These are phyloP conservation scores for Leptopilina drosophilae DNA, from an alignment of 2,888 invertebrate genomes.

Conservation along the genomic window DNA sequence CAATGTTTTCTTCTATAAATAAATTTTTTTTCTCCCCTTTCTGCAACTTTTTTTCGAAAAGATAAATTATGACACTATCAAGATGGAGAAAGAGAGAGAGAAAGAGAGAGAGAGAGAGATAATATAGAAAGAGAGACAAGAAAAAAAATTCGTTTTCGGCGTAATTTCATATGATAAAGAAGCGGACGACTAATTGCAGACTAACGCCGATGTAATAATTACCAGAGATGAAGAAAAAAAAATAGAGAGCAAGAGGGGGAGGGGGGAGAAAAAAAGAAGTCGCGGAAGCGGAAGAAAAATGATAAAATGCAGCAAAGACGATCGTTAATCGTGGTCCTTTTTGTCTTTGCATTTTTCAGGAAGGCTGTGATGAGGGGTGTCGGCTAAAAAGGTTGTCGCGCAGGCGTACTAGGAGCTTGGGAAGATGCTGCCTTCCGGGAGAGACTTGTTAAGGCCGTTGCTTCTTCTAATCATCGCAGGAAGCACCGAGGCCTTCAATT, in stretches of 20 bases:
- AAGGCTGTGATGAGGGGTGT: conserved; percentile 75
- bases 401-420: conserved; percentile 67
- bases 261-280: conserved; percentile 43
- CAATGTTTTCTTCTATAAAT: too few species aligned
- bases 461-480: conserved; percentile 73
- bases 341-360: conserved; percentile 63
- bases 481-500: conserved; percentile 69
- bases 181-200: neutral
- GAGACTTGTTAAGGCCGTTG: conserved; percentile 70
- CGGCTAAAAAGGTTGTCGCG: conserved; percentile 70
- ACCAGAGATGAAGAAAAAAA: conserved; percentile 27
- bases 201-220: conserved; percentile 21
- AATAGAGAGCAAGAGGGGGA: neutral
- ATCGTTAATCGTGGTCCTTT: conserved; percentile 49
- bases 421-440: conserved; percentile 72
- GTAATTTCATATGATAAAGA: neutral
- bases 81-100: too few species aligned
- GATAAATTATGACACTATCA: too few species aligned
- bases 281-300: neutral
- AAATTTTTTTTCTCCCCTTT: too few species aligned
- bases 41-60: too few species aligned
- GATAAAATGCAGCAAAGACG: conserved; percentile 47
- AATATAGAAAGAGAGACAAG: too few species aligned
- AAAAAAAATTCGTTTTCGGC: neutral
- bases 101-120: too few species aligned